A percentile compares a stretch with the other conserved stretches of the same genome.
Evolutionary conservation across 1,140 invertebrate genomes (phyloP).

Genomic region (Bombus waltoni): DNA sequence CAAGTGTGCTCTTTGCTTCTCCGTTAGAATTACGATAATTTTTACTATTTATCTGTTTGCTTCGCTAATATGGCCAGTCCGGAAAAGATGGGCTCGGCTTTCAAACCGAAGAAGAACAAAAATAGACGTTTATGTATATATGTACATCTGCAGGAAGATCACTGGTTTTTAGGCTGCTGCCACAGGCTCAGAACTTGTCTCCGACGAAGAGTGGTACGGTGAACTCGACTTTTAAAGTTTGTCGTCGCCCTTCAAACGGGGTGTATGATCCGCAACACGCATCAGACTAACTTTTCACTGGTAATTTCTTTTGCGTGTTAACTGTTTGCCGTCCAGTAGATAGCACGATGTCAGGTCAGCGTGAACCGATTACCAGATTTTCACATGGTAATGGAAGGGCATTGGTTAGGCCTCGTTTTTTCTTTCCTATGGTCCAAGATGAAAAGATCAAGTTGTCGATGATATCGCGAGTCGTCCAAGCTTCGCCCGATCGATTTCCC

Average conservation of each 20-base stretch:
- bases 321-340: neutral
- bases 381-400: no score
- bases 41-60: neutral
- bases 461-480: neutral
- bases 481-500: neutral
- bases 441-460: neutral
- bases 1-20: conserved; percentile 54
- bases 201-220: conserved; percentile 13
- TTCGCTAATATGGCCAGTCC: neutral
- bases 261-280: conserved; percentile 54
- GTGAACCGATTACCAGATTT: no score
- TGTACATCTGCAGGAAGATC: conserved; percentile 59
- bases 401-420: neutral
- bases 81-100: neutral
- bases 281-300: conserved; percentile 3
- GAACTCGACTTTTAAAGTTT: conserved; percentile 51
- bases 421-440: neutral
- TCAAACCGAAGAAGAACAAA: conserved; percentile 43
- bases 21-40: neutral
- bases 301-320: conserved; percentile 17
- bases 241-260: conserved; percentile 44
- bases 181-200: conserved; percentile 64
- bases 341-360: neutral
- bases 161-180: conserved; percentile 57
- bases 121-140: conserved; percentile 51